A percentile compares a stretch with the other conserved stretches of the same genome.
These are phyloP conservation scores for Regulus satrapa DNA, from an alignment of 2,113 vertebrate species.

Conservation along the genomic window DNA sequence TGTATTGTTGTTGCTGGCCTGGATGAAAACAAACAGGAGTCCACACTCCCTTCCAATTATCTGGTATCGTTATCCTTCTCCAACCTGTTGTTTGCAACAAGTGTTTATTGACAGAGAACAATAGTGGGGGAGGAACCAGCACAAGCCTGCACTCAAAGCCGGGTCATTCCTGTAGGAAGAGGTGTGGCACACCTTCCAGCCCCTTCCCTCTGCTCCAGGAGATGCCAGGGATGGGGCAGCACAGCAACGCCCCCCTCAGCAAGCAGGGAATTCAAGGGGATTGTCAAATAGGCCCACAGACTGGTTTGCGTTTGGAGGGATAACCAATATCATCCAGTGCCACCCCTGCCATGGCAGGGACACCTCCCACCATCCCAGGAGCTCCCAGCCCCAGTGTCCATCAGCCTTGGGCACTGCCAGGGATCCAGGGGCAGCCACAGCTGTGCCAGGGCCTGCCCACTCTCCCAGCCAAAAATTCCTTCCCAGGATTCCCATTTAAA, in stretches of 20 bases:
- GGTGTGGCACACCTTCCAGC: rapidly evolving
- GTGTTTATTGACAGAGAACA: not conserved
- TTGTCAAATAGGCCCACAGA: rapidly evolving
- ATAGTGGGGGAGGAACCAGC: not conserved
- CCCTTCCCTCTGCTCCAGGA: not conserved
- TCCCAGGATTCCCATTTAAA: not conserved
- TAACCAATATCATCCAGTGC: rapidly evolving
- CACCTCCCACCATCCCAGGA: not conserved
- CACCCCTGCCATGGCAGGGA: not conserved
- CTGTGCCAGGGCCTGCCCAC: rapidly evolving
- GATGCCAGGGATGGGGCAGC: not conserved
- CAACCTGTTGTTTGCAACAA: not conserved
- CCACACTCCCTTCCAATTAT: rapidly evolving
- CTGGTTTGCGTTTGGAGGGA: not conserved
- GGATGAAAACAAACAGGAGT: not conserved
- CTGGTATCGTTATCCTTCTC: not conserved
- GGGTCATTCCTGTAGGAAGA: not conserved
- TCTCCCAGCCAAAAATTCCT: rapidly evolving
- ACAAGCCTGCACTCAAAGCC: not conserved
- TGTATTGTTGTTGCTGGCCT: not conserved
- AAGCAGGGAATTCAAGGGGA: not conserved
- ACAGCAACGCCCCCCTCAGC: not conserved
- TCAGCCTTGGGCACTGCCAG: not conserved
- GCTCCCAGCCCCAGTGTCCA: not conserved
- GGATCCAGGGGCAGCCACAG: not conserved